phyloP scores from a whole-genome alignment of 2,797 vertebrate genomes.

The Alosa sapidissima region DNA sequence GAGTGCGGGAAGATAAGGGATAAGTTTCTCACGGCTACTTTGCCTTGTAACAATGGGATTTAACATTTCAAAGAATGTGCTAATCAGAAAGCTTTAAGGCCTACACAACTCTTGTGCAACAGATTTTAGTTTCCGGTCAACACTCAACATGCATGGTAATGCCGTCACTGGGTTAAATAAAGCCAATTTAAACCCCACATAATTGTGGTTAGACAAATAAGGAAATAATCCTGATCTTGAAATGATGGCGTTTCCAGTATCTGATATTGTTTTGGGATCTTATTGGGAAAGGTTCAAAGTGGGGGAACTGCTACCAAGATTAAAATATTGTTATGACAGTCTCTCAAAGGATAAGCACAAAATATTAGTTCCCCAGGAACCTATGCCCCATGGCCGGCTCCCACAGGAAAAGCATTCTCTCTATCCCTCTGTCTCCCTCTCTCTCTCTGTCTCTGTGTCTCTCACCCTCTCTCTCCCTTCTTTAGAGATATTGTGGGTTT shows the following conservation, averaged over 20 bases:
- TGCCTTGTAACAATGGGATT: neutral
- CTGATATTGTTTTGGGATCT: neutral
- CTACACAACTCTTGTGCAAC: no score
- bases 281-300: neutral
- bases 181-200: neutral
- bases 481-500: no score
- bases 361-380: neutral
- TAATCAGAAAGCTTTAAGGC: neutral
- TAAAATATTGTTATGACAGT: neutral
- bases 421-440: no score
- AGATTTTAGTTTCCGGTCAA: neutral
- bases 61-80: neutral
- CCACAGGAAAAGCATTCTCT: neutral
- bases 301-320: neutral
- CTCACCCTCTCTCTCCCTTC: no score
- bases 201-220: neutral
- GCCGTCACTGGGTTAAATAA: neutral
- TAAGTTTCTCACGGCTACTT: neutral
- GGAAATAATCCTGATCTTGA: neutral
- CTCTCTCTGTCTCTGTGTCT: no score
- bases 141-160: neutral
- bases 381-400: neutral
- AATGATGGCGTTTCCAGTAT: neutral
- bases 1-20: no score
- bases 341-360: neutral